Evolutionary conservation across 2,113 vertebrate genomes (phyloP).

Genomic region (Hippolais icterina): DNA sequence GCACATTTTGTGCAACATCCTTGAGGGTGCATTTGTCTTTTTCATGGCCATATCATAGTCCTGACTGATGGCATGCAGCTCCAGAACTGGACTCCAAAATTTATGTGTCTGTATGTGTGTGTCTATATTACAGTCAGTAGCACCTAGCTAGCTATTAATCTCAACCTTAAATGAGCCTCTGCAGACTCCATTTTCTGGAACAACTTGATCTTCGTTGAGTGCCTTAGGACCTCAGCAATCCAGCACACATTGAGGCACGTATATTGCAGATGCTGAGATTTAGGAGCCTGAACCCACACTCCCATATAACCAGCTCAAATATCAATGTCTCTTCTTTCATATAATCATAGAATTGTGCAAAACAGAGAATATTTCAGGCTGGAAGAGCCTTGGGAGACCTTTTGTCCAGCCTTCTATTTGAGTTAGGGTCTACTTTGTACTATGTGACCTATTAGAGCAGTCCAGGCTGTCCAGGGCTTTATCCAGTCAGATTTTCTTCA

Average conservation of each 20-base stretch:
- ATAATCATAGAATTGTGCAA: background rate
- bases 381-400: background rate
- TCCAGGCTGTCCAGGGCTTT: background rate
- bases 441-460: background rate
- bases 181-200: background rate
- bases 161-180: background rate
- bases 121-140: background rate
- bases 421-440: background rate
- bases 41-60: background rate
- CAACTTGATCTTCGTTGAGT: background rate
- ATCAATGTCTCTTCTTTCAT: background rate
- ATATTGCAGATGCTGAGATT: background rate
- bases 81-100: background rate
- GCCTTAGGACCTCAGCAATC: background rate
- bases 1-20: background rate
- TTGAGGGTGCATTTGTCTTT: background rate
- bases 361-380: background rate
- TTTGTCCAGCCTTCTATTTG: background rate
- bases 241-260: background rate
- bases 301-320: background rate
- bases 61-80: background rate
- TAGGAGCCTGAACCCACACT: background rate
- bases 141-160: background rate
- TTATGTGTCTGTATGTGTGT: background rate
- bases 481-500: background rate